Evolutionary conservation across 2,797 vertebrate species (phyloP), one percentile per base, ranked within the genome.

Genomic region (Siniperca undulata): DNA sequence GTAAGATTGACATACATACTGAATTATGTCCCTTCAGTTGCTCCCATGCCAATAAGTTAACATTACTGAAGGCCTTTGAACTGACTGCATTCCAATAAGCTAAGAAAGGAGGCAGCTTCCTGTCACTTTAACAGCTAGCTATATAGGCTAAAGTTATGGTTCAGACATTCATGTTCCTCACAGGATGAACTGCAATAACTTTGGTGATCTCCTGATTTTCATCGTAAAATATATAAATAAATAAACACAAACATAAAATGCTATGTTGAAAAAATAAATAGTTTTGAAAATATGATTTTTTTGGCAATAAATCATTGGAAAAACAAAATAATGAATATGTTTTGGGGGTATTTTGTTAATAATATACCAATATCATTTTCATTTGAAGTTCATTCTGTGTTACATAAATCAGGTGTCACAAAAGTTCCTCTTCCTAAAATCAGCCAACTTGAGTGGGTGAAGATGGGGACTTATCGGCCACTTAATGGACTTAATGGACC

Each of bases 381-480:
- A 46, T 22, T 16, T 60, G 44, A 50, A 38, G 19, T 16, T 50
- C 16, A 9, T 50, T 64, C 36, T 64, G 46, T 40, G 14, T 52
- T 40, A 40, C 61, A 30, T 55, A 14, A 42, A 4, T 65, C 48
- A 53, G 4, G 13, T 22, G 27, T 73, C 44, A 59, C 2, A 48
- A 30, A 61, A 12, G n/a, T n/a, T 59, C 40, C 22, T 50, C 34
- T 67, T 66, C 44, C n/a, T 58, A 50, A 72, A 78, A 46, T 24
- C 38, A 16, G 48, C 42, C 42, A 5, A 11, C n/a, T 17, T 36
- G 20, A 64, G 60, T 1, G 22, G 42, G 58, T 67, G 10, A 19
- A 66, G 24, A 56, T 2, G 7, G 34, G 9, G 4, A 55, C 36
- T 3, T 19, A 14, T 24, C 50, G 13, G 36, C 19, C 3, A n/a